These are phyloP conservation scores for Sitophilus oryzae DNA, from an alignment of 1,140 invertebrate genomes.

Conservation along the genomic window DNA sequence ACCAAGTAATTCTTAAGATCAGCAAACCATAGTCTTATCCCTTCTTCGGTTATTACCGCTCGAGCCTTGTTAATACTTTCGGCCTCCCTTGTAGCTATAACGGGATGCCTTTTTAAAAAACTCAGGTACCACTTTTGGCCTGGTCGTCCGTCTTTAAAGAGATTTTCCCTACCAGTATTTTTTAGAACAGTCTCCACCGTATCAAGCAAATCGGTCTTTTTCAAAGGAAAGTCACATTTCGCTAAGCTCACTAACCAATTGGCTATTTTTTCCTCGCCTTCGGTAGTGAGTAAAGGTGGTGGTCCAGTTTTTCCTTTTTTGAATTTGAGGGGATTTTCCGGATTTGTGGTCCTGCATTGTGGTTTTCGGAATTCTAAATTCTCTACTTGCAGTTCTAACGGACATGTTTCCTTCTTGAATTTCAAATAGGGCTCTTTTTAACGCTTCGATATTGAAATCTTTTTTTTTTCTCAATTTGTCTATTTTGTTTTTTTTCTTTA, in stretches of 20 bases:
- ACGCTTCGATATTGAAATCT: constrained; percentile 14
- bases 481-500: too few species aligned
- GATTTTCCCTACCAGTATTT: constrained; percentile 10
- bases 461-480: too few species aligned
- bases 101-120: too few species aligned
- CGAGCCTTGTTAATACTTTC: too few species aligned
- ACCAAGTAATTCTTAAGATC: too few species aligned
- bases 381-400: constrained; percentile 17
- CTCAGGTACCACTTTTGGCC: constrained; percentile 34
- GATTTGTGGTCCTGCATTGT: constrained; percentile 26
- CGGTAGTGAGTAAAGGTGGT: constrained; percentile 14
- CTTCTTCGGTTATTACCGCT: too few species aligned
- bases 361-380: constrained; percentile 19
- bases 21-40: too few species aligned
- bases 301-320: constrained; percentile 23
- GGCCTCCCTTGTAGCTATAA: too few species aligned
- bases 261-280: constrained; percentile 20
- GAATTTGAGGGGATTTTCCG: constrained; percentile 20
- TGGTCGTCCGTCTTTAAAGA: constrained; percentile 34
- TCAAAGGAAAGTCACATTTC: constrained; percentile 27
- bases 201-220: constrained; percentile 22
- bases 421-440: constrained; percentile 10
- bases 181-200: constrained; percentile 15
- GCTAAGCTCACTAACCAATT: constrained; percentile 21
- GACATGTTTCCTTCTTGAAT: constrained; percentile 12